These are phyloP conservation scores for Ricordea florida DNA, from an alignment of 92 coral and sea anemone genomes.

Conservation along the genomic window DNA sequence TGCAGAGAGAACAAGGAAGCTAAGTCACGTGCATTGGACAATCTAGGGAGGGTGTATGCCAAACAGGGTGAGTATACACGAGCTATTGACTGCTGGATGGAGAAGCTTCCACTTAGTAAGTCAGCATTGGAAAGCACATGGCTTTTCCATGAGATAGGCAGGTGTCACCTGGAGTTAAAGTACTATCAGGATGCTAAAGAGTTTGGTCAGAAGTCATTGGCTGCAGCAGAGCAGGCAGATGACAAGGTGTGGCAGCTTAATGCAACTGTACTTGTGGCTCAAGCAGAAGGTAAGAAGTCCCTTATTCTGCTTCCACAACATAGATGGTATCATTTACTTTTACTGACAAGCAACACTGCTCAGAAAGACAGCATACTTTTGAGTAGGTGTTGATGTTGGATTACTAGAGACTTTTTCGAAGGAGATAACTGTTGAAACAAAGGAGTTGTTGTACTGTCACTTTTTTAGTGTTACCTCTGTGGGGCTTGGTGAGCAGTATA, in stretches of 20 bases:
- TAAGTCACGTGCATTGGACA: slow-evolving; percentile 94
- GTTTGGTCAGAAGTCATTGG: slow-evolving; percentile 95
- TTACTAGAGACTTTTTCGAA: too few relatives aligned
- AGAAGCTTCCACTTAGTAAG: slow-evolving; percentile 87
- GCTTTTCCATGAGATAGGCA: slow-evolving; percentile 95
- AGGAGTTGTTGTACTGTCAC: too few relatives aligned
- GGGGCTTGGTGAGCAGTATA: too few relatives aligned
- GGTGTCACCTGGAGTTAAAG: slow-evolving; percentile 94
- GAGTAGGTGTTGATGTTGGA: too few relatives aligned
- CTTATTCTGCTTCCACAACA: too few relatives aligned
- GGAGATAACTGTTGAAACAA: too few relatives aligned
- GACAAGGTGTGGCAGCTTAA: slow-evolving; percentile 98
- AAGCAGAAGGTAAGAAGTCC: slow-evolving; percentile 96
- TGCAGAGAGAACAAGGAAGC: slow-evolving; percentile 86
- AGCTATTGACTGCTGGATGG: slow-evolving; percentile 97
- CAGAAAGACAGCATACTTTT: too few relatives aligned
- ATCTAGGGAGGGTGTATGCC: slow-evolving; percentile 92
- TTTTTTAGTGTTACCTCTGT: too few relatives aligned
- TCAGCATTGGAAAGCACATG: slow-evolving; percentile 96
- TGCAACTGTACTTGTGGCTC: slow-evolving; percentile 92
- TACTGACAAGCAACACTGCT: too few relatives aligned
- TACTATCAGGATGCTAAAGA: slow-evolving; percentile 96
- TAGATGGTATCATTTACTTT: too few relatives aligned
- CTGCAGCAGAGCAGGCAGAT: slow-evolving; percentile 93
- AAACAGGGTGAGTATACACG: slow-evolving; percentile 82